Evolutionary conservation across 2,888 invertebrate genomes (phyloP).

Genomic region (Hyalella azteca): DNA sequence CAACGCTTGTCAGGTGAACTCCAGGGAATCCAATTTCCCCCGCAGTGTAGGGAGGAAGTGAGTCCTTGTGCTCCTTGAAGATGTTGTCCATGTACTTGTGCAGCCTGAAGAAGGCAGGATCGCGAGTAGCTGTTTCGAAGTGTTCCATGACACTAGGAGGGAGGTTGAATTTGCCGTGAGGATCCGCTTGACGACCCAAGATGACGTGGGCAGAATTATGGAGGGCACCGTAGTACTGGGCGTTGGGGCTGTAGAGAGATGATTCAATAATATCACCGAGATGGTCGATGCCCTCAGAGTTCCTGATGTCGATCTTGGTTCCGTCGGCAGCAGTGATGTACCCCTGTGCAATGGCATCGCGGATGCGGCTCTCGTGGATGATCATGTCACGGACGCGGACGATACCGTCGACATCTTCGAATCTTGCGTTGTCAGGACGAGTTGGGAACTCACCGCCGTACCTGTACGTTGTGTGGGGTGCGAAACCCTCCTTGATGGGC

Average conservation of each 20-base stretch:
- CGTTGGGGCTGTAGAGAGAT: slow-evolving; percentile 59
- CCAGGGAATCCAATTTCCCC: slow-evolving; percentile 60
- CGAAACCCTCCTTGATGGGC: slow-evolving; percentile 65
- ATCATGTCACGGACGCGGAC: slow-evolving; percentile 59
- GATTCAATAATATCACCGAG: slow-evolving; percentile 59
- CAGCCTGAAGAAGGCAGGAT: slow-evolving; percentile 76
- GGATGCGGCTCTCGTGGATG: slow-evolving; percentile 68
- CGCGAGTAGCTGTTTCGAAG: slow-evolving; percentile 73
- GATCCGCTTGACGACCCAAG: slow-evolving; percentile 60
- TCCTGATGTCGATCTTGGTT: slow-evolving; percentile 53
- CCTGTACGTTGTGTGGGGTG: slow-evolving; percentile 70
- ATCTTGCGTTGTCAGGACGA: slow-evolving; percentile 60
- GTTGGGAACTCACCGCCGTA: slow-evolving; percentile 68
- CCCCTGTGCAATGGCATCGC: slow-evolving; percentile 69
- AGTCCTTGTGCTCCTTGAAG: slow-evolving; percentile 70
- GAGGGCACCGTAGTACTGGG: slow-evolving; percentile 59
- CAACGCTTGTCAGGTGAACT: slow-evolving; percentile 62
- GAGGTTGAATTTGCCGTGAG: slow-evolving; percentile 62
- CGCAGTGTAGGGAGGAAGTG: slow-evolving; percentile 70
- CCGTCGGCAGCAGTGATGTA: slow-evolving; percentile 61
- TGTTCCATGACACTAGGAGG: slow-evolving; percentile 64
- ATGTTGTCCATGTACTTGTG: slow-evolving; percentile 72
- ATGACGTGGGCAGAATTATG: slow-evolving; percentile 47
- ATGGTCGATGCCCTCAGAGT: slow-evolving; percentile 58
- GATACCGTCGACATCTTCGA: slow-evolving; percentile 59